Percentiles rank a stretch among this genome's conserved stretches.
phyloP scores from a whole-genome alignment of 37 sponge, comb jelly and placozoan species.

The Amphimedon queenslandica region DNA sequence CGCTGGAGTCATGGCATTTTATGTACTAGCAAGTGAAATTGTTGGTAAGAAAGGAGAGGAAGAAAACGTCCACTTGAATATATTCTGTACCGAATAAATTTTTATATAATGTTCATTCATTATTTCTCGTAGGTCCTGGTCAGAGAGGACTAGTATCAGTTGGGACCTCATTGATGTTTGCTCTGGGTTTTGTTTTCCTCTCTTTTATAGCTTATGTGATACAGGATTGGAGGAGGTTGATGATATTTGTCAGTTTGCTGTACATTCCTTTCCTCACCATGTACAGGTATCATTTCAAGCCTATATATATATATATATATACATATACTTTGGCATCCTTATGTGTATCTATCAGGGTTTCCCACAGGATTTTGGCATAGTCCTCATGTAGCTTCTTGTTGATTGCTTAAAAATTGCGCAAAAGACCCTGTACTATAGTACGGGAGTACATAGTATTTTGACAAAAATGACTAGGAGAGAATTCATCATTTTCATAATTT shows the following conservation, averaged over 20 bases:
- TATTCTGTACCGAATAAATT: too few relatives aligned
- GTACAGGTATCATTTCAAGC: background rate
- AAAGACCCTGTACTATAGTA: too few relatives aligned
- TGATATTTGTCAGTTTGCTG: background rate
- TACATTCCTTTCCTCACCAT: background rate
- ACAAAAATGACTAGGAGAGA: too few relatives aligned
- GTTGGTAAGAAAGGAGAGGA: too few relatives aligned
- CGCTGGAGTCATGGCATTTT: background rate
- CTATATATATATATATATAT: background rate
- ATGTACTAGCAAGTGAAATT: background rate
- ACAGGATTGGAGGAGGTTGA: background rate
- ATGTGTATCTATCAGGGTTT: background rate
- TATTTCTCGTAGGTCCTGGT: too few relatives aligned
- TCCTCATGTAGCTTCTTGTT: background rate
- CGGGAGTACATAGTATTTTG: too few relatives aligned
- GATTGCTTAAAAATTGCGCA: too few relatives aligned
- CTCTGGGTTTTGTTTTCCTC: background rate
- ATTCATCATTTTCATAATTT: too few relatives aligned
- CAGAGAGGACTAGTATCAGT: background rate
- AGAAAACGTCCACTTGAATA: too few relatives aligned
- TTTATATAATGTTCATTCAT: too few relatives aligned
- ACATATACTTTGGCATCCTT: background rate
- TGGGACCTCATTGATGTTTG: background rate
- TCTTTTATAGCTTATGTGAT: background rate
- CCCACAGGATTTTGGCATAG: background rate